Evolutionary conservation across 2,113 vertebrate species (phyloP).

Genomic region (Nannobrachium achirus): DNA sequence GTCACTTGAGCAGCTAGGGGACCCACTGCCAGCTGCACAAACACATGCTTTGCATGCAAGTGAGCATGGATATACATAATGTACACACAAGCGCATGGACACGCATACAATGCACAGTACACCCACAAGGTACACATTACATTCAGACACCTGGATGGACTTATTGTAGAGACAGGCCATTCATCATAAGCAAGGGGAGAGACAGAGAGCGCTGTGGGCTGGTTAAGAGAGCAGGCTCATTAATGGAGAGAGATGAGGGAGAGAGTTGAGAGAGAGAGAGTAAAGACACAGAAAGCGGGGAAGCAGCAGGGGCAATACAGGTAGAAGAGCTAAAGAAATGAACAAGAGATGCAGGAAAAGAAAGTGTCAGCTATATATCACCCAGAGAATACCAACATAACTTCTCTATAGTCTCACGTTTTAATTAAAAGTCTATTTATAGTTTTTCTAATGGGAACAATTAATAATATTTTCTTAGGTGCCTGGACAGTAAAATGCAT

Average conservation of each 20-base stretch:
- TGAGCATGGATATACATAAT: neutral
- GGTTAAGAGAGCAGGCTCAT: neutral
- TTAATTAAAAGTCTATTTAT: no score
- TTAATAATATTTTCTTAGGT: no score
- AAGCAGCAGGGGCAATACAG: neutral
- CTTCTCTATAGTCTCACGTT: no score
- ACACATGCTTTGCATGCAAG: neutral
- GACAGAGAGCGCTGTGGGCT: no score
- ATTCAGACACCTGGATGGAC: neutral
- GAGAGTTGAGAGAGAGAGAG: neutral
- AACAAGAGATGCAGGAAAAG: neutral
- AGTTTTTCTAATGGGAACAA: no score
- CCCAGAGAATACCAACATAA: no score
- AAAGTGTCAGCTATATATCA: neutral
- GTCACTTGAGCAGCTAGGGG: conserved; percentile 1
- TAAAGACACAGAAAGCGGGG: neutral
- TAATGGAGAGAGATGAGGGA: neutral
- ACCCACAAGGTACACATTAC: neutral
- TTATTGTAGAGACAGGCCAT: no score
- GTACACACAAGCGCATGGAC: neutral
- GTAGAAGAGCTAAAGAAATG: neutral
- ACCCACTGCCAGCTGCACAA: conserved; percentile 2
- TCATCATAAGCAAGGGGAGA: no score
- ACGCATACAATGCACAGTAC: neutral
- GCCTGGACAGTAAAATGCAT: no score